Percentiles rank a stretch among this genome's conserved stretches.
phyloP scores from a whole-genome alignment of 2,888 invertebrate species.

The Arrhopalites spinosus region DNA sequence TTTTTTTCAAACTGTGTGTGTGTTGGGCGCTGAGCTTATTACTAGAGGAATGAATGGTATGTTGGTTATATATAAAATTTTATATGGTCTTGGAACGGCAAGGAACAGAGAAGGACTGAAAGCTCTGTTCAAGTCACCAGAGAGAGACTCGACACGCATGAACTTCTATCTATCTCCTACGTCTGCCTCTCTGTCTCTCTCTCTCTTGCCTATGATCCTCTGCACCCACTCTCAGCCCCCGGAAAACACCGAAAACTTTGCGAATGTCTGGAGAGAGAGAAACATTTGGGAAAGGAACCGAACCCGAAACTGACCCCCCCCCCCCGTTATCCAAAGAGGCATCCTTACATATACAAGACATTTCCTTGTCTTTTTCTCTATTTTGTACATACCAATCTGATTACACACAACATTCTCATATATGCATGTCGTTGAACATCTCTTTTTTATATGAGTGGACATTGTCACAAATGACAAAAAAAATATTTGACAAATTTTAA shows the following conservation, averaged over 20 bases:
- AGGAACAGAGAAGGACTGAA: background rate
- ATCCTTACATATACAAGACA: background rate
- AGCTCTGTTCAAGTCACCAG: constrained; percentile 25
- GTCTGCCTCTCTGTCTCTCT: background rate
- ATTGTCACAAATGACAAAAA: no score
- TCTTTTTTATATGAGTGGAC: no score
- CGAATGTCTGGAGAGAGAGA: no score
- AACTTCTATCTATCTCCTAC: background rate
- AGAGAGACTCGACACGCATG: constrained; percentile 35
- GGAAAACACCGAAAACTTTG: no score
- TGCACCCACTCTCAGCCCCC: background rate
- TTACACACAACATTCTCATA: no score
- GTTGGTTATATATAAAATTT: background rate
- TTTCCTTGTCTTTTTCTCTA: background rate
- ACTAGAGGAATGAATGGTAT: background rate
- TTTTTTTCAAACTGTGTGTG: background rate
- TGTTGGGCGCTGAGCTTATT: background rate
- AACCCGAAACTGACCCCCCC: no score
- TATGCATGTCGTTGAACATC: no score
- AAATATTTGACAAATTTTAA: no score
- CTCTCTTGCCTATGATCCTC: background rate
- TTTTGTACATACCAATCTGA: background rate
- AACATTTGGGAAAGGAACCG: no score
- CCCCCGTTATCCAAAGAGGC: no score
- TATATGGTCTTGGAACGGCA: background rate